Conservation (phyloP, 2,888 invertebrate species). For the Bimastos eiseni region DNA sequence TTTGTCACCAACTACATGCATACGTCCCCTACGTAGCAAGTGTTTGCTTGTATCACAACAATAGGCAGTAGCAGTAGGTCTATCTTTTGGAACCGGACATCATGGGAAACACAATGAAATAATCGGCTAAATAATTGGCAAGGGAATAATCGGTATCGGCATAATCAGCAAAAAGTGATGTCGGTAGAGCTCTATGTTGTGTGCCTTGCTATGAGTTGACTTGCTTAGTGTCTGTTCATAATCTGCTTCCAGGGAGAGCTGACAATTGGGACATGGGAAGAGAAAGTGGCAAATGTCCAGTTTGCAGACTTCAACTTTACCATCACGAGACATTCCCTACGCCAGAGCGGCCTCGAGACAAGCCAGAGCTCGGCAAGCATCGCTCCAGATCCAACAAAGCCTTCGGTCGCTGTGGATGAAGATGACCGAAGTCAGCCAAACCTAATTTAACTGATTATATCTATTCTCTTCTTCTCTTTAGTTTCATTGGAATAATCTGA, state of each 20-base stretch:
- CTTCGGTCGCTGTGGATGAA: background rate
- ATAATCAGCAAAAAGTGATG: no score
- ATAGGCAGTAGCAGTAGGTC: no score
- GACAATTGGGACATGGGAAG: conserved; percentile 57
- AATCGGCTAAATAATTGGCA: no score
- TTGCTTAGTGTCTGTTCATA: background rate
- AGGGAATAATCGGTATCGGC: no score
- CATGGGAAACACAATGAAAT: no score
- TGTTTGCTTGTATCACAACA: no score
- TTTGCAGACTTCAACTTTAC: conserved; percentile 60
- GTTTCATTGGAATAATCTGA: no score
- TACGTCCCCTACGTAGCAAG: no score
- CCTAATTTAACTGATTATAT: background rate
- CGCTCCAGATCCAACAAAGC: background rate
- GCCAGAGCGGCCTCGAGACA: conserved; percentile 16
- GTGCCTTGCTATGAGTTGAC: background rate
- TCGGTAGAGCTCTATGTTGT: background rate
- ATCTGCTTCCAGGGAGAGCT: conserved; percentile 52
- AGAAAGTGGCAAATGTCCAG: conserved; percentile 55
- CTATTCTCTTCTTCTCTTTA: no score
- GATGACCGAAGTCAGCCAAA: background rate
- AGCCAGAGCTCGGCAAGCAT: conserved; percentile 5
- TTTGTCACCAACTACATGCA: no score
- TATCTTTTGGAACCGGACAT: no score
- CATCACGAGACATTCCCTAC: conserved; percentile 51